Conservation (phyloP, 2,113 vertebrate genomes). For the Tupaia chinensis region DNA sequence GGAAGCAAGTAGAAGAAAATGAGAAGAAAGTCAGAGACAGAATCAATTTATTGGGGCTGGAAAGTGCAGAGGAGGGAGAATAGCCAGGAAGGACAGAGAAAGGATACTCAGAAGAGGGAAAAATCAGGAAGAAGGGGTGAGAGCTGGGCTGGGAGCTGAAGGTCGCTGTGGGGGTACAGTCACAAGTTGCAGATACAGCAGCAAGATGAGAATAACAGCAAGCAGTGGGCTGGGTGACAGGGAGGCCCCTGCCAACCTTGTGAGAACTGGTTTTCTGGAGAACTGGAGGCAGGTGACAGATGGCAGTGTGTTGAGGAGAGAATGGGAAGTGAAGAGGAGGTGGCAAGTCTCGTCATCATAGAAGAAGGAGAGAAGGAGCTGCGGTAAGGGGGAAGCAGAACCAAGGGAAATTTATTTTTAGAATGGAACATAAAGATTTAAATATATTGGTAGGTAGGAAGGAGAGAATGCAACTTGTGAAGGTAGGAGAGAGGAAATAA, state of each 20-base stretch:
- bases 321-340: conserved; percentile 58
- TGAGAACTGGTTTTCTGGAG: conserved; percentile 45
- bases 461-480: background rate
- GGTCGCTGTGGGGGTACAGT: background rate
- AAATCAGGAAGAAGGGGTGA: background rate
- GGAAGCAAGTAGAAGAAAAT: background rate
- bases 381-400: background rate
- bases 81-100: background rate
- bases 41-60: background rate
- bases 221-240: background rate
- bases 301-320: conserved; percentile 55
- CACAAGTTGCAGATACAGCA: background rate
- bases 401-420: conserved; percentile 44
- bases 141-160: background rate
- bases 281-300: conserved; percentile 66
- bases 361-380: background rate
- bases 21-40: background rate
- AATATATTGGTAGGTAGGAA: background rate
- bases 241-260: background rate
- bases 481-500: background rate
- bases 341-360: background rate
- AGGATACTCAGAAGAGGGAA: background rate
- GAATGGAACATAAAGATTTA: background rate
- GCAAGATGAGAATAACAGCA: background rate
- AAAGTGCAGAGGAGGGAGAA: background rate